Evolutionary conservation across 1,140 invertebrate species (phyloP), one percentile per base, ranked within the genome.

Genomic region (Propsilocerus akamusi): DNA sequence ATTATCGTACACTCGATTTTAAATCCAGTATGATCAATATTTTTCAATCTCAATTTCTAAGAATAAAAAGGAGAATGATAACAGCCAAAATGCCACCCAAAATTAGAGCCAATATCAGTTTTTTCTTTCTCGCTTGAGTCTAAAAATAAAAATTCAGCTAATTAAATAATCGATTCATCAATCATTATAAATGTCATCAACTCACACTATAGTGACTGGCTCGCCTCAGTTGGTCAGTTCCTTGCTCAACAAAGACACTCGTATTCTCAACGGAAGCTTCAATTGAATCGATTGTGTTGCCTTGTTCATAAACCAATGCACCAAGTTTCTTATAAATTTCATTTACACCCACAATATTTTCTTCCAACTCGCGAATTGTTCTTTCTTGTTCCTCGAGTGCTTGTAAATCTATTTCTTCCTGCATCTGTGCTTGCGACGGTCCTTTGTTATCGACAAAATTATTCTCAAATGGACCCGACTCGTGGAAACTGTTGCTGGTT

Each of bases 311-410:
- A 14, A 99, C 93, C 65, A 99, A 72, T 46, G 87, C 79, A 4
- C 93, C 95, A 46, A 99, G 72, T 62, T 98, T 94, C 73, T 94
- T 97, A 68, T 98, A 99, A 58, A 99, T 98, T 69, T 96, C 83
- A 70, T 98, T 98, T 12, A 98, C 92, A 62, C 93, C 90, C 56
- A 79, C 77, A 56, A 98, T 97, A 67, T 97, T 90, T 57, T 72
- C 81, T 75, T 97, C 93, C 46, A 97, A 71, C 65, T 94, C 80
- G 53, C 80, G 72, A 55, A 93, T 90, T 53, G 90, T 84, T 57
- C 83, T 74, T 72, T 97, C 91, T 58, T 93, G 79, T 63, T 96
- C 88, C 61, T 89, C 80, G 1, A 97, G 69, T 55, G 84, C 75
- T 56, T 86, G 73, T 46, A 97, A 65, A 66, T 95, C 85, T 26